Evolutionary conservation across 2,888 invertebrate genomes (phyloP), one percentile per base, ranked within the genome.

Genomic region (Octodonta nipae): DNA sequence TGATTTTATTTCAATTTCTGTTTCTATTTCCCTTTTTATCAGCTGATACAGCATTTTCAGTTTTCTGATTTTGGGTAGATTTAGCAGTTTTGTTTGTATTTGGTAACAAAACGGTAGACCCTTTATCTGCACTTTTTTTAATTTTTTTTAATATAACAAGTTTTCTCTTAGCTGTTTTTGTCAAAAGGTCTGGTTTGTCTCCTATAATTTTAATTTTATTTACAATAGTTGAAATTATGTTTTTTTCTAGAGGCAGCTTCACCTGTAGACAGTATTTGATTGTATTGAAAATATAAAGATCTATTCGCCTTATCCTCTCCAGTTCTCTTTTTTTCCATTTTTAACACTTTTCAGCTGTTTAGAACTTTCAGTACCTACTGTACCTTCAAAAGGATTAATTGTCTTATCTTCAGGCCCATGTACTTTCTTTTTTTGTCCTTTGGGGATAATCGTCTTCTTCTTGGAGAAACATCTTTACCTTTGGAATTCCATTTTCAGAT

Each of bases 141-240:
- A 50, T 20, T 14, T 34, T 38, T 4, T 35, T 37, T 5, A 44
- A 37, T 1, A 34, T 1, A 15, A 22, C 39, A 15, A 52, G 15
- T 33, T 46, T 51, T 13, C 34, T 42, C 32, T 36, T 45, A 5
- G 43, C 49, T 5, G 48, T 46, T 40, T 51, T 52, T 1, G 48
- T 13, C 17, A 7, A 6, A 17, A 8, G 2, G 17, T 46, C 42
- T 26, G 17, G 22, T 6, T 38, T 38, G 5, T 33, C 17, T 13
- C 33, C 32, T 13, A 49, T 37, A 5, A 26, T 35, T 30, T 37
- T 20, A 30, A 50, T 40, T 38, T 41, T 47, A 1, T 37, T 32
- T n/a, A 40, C 32, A 3, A 49, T 22, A 10, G 17, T 14, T 22
- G 32, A 24, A 10, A 49, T 14, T 6, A n/a, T n/a, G n/a, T n/a